phyloP scores from a whole-genome alignment of 2,888 invertebrate species.

The Spatulosminthurus flaviceps region DNA sequence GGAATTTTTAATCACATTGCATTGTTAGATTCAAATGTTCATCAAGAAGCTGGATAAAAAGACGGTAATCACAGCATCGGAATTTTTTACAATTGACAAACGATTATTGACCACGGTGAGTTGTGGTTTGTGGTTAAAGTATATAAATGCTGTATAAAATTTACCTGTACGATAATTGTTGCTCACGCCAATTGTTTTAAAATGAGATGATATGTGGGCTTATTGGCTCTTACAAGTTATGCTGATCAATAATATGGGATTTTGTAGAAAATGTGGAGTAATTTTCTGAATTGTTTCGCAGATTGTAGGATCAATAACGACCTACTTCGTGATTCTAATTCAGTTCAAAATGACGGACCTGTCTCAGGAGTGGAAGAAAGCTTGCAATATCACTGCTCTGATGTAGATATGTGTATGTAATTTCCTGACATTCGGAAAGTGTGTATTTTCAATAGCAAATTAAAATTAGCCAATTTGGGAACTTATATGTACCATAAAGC shows the following conservation, averaged over 20 bases:
- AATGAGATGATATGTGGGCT: too few relatives aligned
- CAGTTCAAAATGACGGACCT: slow-evolving; percentile 54
- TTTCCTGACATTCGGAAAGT: neutral
- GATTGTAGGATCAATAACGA: slow-evolving; percentile 57
- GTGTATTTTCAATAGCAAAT: neutral
- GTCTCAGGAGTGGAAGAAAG: neutral
- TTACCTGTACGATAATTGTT: neutral
- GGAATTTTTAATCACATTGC: too few relatives aligned
- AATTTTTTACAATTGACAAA: slow-evolving; percentile 57
- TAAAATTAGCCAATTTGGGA: too few relatives aligned
- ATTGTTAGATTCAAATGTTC: slow-evolving; percentile 55
- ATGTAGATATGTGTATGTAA: neutral
- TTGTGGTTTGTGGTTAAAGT: too few relatives aligned
- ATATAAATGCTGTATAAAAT: too few relatives aligned
- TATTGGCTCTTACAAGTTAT: too few relatives aligned
- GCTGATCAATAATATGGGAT: too few relatives aligned
- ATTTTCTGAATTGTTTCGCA: too few relatives aligned
- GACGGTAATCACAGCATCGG: slow-evolving; percentile 53
- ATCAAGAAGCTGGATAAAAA: slow-evolving; percentile 49
- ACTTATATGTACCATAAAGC: too few relatives aligned
- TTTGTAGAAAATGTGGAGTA: too few relatives aligned
- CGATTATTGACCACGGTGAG: slow-evolving; percentile 53
- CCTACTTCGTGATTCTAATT: slow-evolving; percentile 59
- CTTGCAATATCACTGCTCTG: slow-evolving; percentile 34
- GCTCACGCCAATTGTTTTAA: too few relatives aligned